phyloP scores from a whole-genome alignment of 2,797 vertebrate species.

The Thalassophryne amazonica region DNA sequence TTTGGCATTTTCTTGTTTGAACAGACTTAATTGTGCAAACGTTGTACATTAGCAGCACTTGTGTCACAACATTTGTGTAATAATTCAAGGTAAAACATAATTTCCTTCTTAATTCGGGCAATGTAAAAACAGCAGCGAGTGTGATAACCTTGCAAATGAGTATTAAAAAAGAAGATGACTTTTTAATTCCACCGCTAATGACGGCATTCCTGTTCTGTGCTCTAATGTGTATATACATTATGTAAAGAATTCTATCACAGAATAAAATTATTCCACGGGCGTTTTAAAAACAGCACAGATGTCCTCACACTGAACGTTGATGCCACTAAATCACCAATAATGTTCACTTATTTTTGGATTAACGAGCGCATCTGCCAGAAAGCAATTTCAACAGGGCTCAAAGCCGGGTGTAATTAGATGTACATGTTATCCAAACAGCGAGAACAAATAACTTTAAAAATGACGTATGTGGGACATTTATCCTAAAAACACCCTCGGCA shows the following conservation, averaged over 20 bases:
- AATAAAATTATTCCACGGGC: constrained; percentile 11
- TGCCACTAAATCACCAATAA: constrained; percentile 22
- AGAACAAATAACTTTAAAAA: constrained; percentile 6
- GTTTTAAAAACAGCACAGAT: constrained; percentile 4
- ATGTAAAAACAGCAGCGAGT: constrained; percentile 12
- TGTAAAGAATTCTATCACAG: constrained; percentile 22
- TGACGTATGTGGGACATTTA: constrained; percentile 5
- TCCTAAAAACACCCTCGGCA: not conserved
- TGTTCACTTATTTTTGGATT: constrained; percentile 12
- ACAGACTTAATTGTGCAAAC: not conserved
- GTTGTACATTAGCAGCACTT: not conserved
- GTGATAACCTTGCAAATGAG: constrained; percentile 15
- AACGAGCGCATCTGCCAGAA: constrained; percentile 2
- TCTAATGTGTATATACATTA: constrained; percentile 39
- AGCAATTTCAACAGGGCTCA: constrained; percentile 18
- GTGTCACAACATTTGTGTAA: constrained; percentile 13
- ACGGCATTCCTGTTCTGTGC: constrained; percentile 1
- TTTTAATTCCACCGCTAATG: constrained; percentile 20
- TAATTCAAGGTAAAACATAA: constrained; percentile 16
- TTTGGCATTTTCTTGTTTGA: too few relatives aligned
- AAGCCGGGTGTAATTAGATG: not conserved
- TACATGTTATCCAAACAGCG: not conserved
- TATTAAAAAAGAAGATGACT: not conserved
- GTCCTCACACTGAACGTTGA: constrained; percentile 12
- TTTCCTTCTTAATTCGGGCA: constrained; percentile 23